Conservation (phyloP, 2,797 vertebrate genomes). For the Australoheros facetus region DNA sequence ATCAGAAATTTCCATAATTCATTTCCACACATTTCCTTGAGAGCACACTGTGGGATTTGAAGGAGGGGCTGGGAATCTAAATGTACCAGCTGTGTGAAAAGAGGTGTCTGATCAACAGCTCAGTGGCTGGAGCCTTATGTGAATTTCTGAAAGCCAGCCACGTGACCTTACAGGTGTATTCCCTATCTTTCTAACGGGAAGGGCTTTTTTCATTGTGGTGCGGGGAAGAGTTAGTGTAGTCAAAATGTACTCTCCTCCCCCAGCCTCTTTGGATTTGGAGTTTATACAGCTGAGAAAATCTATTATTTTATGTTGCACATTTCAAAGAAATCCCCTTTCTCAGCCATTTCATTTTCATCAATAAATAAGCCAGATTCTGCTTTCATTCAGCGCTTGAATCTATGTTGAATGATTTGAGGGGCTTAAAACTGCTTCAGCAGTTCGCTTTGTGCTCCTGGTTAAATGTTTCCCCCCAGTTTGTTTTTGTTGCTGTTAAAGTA, state of each 20-base stretch:
- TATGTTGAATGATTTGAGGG: conserved; percentile 75
- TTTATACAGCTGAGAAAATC: conserved; percentile 71
- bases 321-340: conserved; percentile 77
- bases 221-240: conserved; percentile 32
- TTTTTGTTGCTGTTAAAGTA: conserved; percentile 73
- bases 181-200: conserved; percentile 50
- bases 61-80: conserved; percentile 78
- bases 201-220: conserved; percentile 22
- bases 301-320: conserved; percentile 73
- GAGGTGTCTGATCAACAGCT: conserved; percentile 76
- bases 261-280: conserved; percentile 50
- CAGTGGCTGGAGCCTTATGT: conserved; percentile 61
- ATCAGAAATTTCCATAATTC: conserved; percentile 90
- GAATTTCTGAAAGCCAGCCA: conserved; percentile 59
- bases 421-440: conserved; percentile 70
- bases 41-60: conserved; percentile 80
- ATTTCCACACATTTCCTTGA: conserved; percentile 85
- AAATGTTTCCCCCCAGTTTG: conserved; percentile 77
- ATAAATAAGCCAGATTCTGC: conserved; percentile 77
- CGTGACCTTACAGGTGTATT: conserved; percentile 74
- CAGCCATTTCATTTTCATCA: conserved; percentile 80
- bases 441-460: conserved; percentile 79
- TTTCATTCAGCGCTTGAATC: conserved; percentile 70
- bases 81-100: conserved; percentile 76
- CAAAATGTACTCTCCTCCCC: conserved; percentile 41